Base-by-base conservation (phyloP, 2,797 vertebrate genomes). In the Enteromius unitaeniatus region DNA sequence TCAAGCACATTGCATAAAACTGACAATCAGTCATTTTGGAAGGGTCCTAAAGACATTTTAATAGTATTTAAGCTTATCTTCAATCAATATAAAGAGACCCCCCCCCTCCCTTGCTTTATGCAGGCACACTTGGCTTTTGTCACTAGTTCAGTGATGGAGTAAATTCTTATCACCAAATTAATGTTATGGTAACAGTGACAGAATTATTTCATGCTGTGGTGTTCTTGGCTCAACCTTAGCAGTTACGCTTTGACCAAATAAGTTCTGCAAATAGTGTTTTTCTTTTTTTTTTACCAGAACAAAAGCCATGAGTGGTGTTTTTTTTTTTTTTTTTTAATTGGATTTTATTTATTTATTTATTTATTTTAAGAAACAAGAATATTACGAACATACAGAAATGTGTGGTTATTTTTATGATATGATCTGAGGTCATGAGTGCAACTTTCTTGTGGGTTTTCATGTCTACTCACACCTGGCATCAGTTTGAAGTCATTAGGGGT, bases 151-250 rank as follows among this genome's bases (percentile, higher is more conserved):
- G 68, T 34, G 60, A 82, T 82, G 15, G 10, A 82, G 60, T 86
- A 58, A 83, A 51, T 67, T 49, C 81, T 89, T 86, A 88, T 88
- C 81, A 51, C 19, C 65, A 80, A 81, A 78, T 89, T 73, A 84
- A 89, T 76, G 73, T 58, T 62, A 84, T 85, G 83, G 85, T 85
- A 84, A 6, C 47, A 58, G 23, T 86, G 68, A 45, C 81, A 74
- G 58, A 69, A 81, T 84, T 79, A 58, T 84, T 87, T 84, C 62
- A 84, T 77, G 81, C 78, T 81, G 68, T 85, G 79, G 82, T 87
- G 72, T 70, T 84, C 68, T 84, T 86, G 85, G 86, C 84, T 78
- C 10, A 75, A 75, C 45, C 62, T 49, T 49, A 78, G 62, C 68
- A 58, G 34, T 75, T 62, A 51, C 31, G 26, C 42, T 49, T 19